phyloP scores from a whole-genome alignment of 1,140 invertebrate species.

The silkworm (Bombyx mori) region ASM3026992v2 NC_085115.1:7133001-7133500 shows the following conservation, averaged over 20 bases:
- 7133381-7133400: too few relatives aligned
- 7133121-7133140: slow-evolving; percentile 44
- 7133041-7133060: slow-evolving; percentile 32
- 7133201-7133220: slow-evolving; percentile 22
- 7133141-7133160: slow-evolving; percentile 25
- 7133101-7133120: slow-evolving; percentile 39
- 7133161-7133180: slow-evolving; percentile 46
- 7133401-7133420: too few relatives aligned
- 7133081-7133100: slow-evolving; percentile 25
- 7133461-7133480: background rate
- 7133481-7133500: slow-evolving; percentile 1
- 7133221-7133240: slow-evolving; percentile 35
- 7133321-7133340: too few relatives aligned
- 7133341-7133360: too few relatives aligned
- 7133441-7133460: too few relatives aligned
- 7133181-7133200: slow-evolving; percentile 18
- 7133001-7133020: too few relatives aligned
- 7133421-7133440: too few relatives aligned
- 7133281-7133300: slow-evolving; percentile 49
- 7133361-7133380: too few relatives aligned
- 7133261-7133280: slow-evolving; percentile 33
- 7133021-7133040: background rate
- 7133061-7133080: slow-evolving; percentile 32
- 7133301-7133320: slow-evolving; percentile 51
- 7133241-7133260: slow-evolving; percentile 56